Base-by-base conservation (phyloP, 2,888 invertebrate species). In the Drosophila robusta region DNA sequence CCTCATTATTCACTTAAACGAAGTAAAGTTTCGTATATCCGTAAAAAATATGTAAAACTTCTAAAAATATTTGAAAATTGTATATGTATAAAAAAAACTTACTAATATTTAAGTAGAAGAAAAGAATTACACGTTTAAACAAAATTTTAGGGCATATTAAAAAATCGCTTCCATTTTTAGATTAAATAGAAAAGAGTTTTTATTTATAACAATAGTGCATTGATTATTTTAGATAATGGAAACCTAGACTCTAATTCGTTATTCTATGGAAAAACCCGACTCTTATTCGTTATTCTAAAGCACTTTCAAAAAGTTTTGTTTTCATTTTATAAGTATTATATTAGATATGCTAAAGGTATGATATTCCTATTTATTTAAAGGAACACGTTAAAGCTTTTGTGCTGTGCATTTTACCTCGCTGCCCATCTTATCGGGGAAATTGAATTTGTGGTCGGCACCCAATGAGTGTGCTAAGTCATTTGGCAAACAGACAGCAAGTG, bases 401-500 rank as follows among this genome's bases (percentile, higher is more conserved):
- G n/a, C 52, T 44, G 51, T 34, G 42, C 39, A 42, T 46, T 60
- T 64, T 49, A 34, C 34, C 12, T 34, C 12, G 34, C 12, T 11
- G 34, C 11, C 24, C 50, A 55, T 82, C 70, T 67, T 83, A 82
- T 78, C 67, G 45, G 60, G 49, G 61, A 79, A 83, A 88, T 83
- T 88, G 83, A 86, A 83, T 86, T 88, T 88, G 82, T 61, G 82
- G 82, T 67, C 73, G 56, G 73, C 46, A 70, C 58, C 69, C 79
- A 88, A 86, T 82, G 83, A 86, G 79, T 82, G 68, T 82, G 79
- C 76, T 73, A 82, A 87, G 73, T 82, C 88, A 78, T 75, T 85
- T 75, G 86, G 70, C 86, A 86, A 88, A 82, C 83, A 73, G 50
- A 76, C 76, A 34, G 51, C 63, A 60, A 65, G 41, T 26, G 49